Evolutionary conservation across 2,888 invertebrate species (phyloP).

Genomic region (Catocala nupta): DNA sequence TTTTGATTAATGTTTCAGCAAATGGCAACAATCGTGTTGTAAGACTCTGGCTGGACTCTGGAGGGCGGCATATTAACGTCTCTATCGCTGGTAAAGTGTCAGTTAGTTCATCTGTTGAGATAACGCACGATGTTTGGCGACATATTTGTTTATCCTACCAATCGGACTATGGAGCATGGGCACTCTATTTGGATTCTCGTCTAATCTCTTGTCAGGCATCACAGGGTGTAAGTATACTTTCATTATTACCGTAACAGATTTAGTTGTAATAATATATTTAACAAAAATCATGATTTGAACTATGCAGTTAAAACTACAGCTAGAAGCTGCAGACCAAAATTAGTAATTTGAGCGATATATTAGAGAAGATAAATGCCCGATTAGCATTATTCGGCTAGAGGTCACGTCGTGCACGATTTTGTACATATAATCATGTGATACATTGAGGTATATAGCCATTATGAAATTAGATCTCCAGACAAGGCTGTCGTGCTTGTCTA

Average conservation of each 20-base stretch:
- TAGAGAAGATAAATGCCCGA: slow-evolving; percentile 46
- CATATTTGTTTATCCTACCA: slow-evolving; percentile 91
- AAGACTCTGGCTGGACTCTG: slow-evolving; percentile 88
- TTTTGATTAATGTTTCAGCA: slow-evolving; percentile 73
- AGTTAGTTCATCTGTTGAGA: slow-evolving; percentile 78
- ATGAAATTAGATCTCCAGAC: slow-evolving; percentile 64
- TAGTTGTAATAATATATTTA: no score
- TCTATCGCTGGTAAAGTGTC: slow-evolving; percentile 85
- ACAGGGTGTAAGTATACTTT: slow-evolving; percentile 63
- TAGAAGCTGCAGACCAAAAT: background rate
- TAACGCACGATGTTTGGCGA: slow-evolving; percentile 86
- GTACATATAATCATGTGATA: slow-evolving; percentile 60
- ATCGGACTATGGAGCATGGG: slow-evolving; percentile 88
- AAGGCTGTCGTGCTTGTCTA: slow-evolving; percentile 57
- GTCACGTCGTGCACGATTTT: slow-evolving; percentile 59
- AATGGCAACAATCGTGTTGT: slow-evolving; percentile 82
- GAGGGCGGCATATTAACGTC: slow-evolving; percentile 85
- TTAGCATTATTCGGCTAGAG: slow-evolving; percentile 49
- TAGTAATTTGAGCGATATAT: slow-evolving; percentile 28
- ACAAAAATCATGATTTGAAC: no score
- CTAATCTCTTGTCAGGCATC: slow-evolving; percentile 75
- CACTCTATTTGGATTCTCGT: slow-evolving; percentile 88
- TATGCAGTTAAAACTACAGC: no score
- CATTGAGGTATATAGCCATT: slow-evolving; percentile 63
- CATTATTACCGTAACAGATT: background rate